Conservation (phyloP, 2,797 vertebrate genomes). For the Typhlichthys subterraneus region DNA sequence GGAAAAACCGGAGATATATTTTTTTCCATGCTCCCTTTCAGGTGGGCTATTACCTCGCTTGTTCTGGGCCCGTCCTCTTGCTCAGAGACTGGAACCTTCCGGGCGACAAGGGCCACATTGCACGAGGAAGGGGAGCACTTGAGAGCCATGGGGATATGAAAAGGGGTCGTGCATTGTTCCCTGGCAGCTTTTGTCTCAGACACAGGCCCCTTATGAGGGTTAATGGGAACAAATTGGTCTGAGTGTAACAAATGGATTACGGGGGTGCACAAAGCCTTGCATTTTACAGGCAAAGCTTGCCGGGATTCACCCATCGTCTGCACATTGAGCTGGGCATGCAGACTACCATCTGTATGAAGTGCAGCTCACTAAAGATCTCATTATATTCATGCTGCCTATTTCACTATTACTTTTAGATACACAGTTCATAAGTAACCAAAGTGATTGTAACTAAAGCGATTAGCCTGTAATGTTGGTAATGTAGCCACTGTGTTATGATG, state of each 20-base stretch:
- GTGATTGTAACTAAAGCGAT: slow-evolving; percentile 6
- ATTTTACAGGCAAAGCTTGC: slow-evolving; percentile 77
- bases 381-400: slow-evolving; percentile 69
- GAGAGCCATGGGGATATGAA: slow-evolving; percentile 71
- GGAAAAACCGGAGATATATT: slow-evolving; percentile 53
- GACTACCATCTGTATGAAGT: slow-evolving; percentile 85
- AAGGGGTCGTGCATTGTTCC: slow-evolving; percentile 81
- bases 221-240: slow-evolving; percentile 95
- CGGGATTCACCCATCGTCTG: slow-evolving; percentile 80
- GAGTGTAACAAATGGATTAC: slow-evolving; percentile 88
- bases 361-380: slow-evolving; percentile 79
- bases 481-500: slow-evolving; percentile 3
- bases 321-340: slow-evolving; percentile 75
- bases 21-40: slow-evolving; percentile 65
- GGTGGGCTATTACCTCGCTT: slow-evolving; percentile 63
- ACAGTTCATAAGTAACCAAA: neutral
- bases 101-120: slow-evolving; percentile 73
- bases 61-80: slow-evolving; percentile 61
- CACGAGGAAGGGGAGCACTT: slow-evolving; percentile 77
- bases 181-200: slow-evolving; percentile 84
- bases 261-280: slow-evolving; percentile 81
- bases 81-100: slow-evolving; percentile 69
- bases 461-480: slow-evolving; percentile 21
- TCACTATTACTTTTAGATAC: slow-evolving; percentile 18
- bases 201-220: slow-evolving; percentile 89